Base-by-base conservation (phyloP, 2,888 invertebrate species). In the Pegoplata infirma region DNA sequence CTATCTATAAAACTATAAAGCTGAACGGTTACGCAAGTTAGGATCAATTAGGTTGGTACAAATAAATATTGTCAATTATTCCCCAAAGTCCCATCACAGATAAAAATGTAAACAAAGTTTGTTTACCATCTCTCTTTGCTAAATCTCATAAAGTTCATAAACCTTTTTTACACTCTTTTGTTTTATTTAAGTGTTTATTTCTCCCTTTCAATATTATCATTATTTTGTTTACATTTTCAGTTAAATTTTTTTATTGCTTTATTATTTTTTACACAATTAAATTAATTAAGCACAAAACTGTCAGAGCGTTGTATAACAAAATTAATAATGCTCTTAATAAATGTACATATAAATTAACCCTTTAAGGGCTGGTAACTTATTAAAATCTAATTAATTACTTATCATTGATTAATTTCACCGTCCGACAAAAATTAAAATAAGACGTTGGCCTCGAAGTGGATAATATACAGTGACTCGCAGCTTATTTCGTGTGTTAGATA, bases 61-160 rank as follows among this genome's bases (percentile, higher is more conserved):
- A n/a, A n/a, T n/a, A n/a, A n/a, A n/a, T n/a, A n/a, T n/a, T n/a
- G n/a, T 7, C 28, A 25, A 3, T 17, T 32, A 56, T 36, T 32
- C 56, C 36, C 56, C 16, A 16, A 16, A 16, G 1, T n/a, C 12
- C 32, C 56, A 58, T 14, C 36, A 21, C 56, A 40, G 14, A 10
- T 12, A 36, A 14, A 1, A 61, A 61, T n/a, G 25, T 46, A 61
- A 46, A 46, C 59, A 46, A 28, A 16, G 1, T 59, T 59, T 59
- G 10, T 59, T 44, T 59, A 59, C 23, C 12, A 25, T 61, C 46
- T 14, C 28, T 28, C 5, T 51, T 14, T 40, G 2, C 8, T 53
- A 14, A 49, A 25, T 61, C 61, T 71, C 14, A 56, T 36, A 12
- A 40, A 69, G 69, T 69, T 76, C 63, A 75, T 58, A 63, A 75